Base-by-base conservation (phyloP, 2,797 vertebrate species). In the Catostomus latipinnis region DNA sequence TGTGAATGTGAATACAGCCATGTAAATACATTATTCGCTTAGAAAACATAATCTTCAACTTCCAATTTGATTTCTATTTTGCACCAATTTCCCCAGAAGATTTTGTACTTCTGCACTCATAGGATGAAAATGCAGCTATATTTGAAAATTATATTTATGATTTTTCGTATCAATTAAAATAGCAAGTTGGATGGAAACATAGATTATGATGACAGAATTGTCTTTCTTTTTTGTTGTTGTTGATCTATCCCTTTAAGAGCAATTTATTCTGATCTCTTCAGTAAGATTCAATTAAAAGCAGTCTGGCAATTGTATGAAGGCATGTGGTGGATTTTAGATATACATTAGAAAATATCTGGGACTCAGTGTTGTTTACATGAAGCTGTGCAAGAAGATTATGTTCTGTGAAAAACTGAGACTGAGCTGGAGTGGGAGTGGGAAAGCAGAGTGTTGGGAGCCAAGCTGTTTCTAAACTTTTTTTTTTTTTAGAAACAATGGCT, bases 401-500 rank as follows among this genome's bases (percentile, higher is more conserved):
- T 54, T 62, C 50, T 73, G 57, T 74, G 65, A 63, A 74, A 66
- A 52, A 62, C 68, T 61, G 4, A 5, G 10, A 53, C 43, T 69
- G 22, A 52, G 22, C n/a, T 34, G 13, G 14, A 16, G 46, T 43
- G n/a, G 8, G 4, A n/a, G 49, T 16, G 48, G 12, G 81, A 58
- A 65, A 63, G 75, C 60, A 48, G 13, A 66, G 61, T 46, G 16
- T 49, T 71, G 45, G 11, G 77, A 46, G 57, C 43, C 56, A 2
- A 67, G 56, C 58, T 58, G 45, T 75, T 66, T 66, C 67, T 45
- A 18, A 62, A 34, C 18, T 34, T 13, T 58, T 62, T 22, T n/a
- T n/a, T n/a, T 22, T 53, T 73, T 48, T 71, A 72, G 53, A 48
- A 62, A n/a, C 14, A 8, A 18, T 76, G 62, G 75, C 78, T 75